phyloP scores from a whole-genome alignment of 2,888 invertebrate species.

The Electrophaes corylata region DNA sequence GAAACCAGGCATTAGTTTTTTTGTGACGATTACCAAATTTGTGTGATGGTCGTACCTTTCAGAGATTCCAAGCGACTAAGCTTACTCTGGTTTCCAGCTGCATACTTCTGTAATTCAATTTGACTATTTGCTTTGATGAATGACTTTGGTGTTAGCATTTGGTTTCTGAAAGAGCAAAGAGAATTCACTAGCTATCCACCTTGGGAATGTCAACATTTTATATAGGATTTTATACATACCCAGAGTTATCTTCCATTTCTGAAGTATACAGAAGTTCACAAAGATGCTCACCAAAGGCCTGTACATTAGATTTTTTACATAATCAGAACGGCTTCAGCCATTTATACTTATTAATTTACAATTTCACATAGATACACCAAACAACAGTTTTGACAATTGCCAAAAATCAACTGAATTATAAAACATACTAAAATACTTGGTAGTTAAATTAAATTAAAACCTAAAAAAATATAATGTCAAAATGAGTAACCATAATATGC shows the following conservation, averaged over 20 bases:
- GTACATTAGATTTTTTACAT: not conserved
- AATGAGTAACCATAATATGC: too few relatives aligned
- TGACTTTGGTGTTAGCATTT: conserved; percentile 92
- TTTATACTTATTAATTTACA: too few relatives aligned
- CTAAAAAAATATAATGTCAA: too few relatives aligned
- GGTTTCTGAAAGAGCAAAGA: conserved; percentile 72
- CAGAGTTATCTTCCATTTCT: conserved; percentile 70
- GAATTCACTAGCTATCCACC: not conserved
- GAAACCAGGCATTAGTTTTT: too few relatives aligned
- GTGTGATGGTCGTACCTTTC: conserved; percentile 68
- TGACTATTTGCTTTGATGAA: conserved; percentile 96
- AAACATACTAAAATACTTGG: too few relatives aligned
- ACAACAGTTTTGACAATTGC: too few relatives aligned
- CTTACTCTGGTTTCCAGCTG: conserved; percentile 79
- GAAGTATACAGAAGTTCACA: conserved; percentile 66
- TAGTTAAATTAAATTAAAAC: too few relatives aligned
- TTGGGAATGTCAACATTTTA: not conserved
- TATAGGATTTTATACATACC: conserved; percentile 47
- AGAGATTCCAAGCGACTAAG: conserved; percentile 85
- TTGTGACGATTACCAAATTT: too few relatives aligned
- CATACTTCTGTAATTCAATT: conserved; percentile 87
- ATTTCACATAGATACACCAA: too few relatives aligned
- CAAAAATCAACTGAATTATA: too few relatives aligned
- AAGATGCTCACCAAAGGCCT: conserved; percentile 77
- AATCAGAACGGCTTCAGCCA: not conserved